Evolutionary conservation across 2,888 invertebrate species (phyloP).

Genomic region (Seladonia tumulorum): DNA sequence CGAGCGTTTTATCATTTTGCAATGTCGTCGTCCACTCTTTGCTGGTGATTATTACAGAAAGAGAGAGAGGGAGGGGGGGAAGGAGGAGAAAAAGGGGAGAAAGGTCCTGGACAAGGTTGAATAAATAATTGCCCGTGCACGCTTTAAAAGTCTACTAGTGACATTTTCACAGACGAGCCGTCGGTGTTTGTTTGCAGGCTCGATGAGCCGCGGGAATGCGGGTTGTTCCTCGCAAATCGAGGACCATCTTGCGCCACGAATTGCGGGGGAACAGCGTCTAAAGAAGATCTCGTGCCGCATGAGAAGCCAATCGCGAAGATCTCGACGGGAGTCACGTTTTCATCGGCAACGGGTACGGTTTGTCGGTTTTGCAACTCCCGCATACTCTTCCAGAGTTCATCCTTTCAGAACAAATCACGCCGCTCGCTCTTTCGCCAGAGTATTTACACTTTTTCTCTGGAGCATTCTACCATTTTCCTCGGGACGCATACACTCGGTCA

Average conservation of each 20-base stretch:
- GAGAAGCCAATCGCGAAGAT: slow-evolving; percentile 57
- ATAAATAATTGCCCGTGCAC: slow-evolving; percentile 37
- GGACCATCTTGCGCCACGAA: slow-evolving; percentile 61
- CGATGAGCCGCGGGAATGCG: slow-evolving; percentile 48
- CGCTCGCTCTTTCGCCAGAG: slow-evolving; percentile 19
- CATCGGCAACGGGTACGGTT: slow-evolving; percentile 30
- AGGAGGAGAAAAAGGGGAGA: background rate
- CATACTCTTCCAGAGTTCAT: slow-evolving; percentile 25
- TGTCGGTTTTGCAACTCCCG: slow-evolving; percentile 55
- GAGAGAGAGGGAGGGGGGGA: background rate
- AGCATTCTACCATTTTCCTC: background rate
- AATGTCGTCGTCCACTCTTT: slow-evolving; percentile 12
- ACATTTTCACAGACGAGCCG: slow-evolving; percentile 58
- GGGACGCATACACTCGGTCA: background rate
- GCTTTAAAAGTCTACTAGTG: slow-evolving; percentile 36
- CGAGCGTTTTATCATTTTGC: slow-evolving; percentile 13
- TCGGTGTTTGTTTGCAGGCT: slow-evolving; percentile 28
- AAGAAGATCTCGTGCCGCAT: slow-evolving; percentile 52
- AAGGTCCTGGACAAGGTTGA: slow-evolving; percentile 22
- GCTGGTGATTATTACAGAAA: slow-evolving; percentile 11
- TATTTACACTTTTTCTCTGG: background rate
- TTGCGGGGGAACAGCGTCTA: slow-evolving; percentile 19
- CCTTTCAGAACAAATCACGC: slow-evolving; percentile 20
- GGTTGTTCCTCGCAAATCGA: slow-evolving; percentile 49
- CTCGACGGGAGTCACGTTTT: slow-evolving; percentile 61